Conservation (phyloP, 2,888 invertebrate species). For the Gryllus longicercus region DNA sequence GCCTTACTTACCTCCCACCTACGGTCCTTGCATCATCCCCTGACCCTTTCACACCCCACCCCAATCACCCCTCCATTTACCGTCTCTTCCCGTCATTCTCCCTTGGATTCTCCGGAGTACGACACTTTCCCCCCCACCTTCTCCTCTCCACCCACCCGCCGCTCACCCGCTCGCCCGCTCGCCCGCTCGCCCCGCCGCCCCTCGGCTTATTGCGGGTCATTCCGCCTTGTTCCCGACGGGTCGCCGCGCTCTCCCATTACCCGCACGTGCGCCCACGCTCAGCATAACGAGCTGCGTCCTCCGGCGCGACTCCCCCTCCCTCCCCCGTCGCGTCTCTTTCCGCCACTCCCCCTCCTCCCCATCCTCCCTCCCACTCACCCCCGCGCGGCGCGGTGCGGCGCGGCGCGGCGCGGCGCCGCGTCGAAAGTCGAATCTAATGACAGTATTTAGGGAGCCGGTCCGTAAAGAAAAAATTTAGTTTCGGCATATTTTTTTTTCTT, state of each 20-base stretch:
- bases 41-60: no score
- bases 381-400: background rate
- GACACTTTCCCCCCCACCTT: background rate
- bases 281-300: background rate
- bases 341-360: background rate
- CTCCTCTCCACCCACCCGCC: background rate
- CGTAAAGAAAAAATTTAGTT: conserved; percentile 17
- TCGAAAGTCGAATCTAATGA: conserved; percentile 11
- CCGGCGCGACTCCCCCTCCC: background rate
- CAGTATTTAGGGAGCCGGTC: conserved; percentile 2
- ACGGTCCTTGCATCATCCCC: no score
- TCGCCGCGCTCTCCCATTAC: background rate
- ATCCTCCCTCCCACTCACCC: background rate
- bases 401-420: background rate
- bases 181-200: background rate
- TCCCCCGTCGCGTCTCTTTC: background rate
- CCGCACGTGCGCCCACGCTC: background rate
- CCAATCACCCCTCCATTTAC: no score
- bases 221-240: background rate
- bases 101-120: no score
- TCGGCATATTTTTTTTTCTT: background rate
- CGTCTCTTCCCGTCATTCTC: background rate
- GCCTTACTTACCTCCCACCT: no score
- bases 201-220: background rate
- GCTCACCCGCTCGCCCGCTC: background rate